Conservation (phyloP, 35 echinoderm and acorn worm genomes). For the Heliocidaris erythrogramma region DNA sequence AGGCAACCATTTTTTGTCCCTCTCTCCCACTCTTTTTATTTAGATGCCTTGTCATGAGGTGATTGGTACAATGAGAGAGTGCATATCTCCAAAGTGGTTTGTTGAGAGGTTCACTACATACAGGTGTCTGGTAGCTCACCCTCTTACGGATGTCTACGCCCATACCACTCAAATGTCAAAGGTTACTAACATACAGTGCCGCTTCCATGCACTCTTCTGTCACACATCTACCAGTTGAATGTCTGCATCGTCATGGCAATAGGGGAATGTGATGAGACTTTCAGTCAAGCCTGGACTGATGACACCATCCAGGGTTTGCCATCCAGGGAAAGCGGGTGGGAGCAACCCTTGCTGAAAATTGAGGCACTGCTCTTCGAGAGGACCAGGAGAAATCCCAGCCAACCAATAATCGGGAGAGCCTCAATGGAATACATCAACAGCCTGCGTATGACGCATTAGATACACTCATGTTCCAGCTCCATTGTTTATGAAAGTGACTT, state of each 20-base stretch:
- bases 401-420: background rate
- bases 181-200: slow-evolving; percentile 12
- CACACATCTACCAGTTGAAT: background rate
- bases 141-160: slow-evolving; percentile 14
- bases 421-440: background rate
- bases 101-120: background rate
- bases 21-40: background rate
- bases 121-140: background rate
- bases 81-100: background rate
- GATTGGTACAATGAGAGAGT: background rate
- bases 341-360: background rate
- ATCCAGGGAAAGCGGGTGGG: background rate
- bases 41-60: background rate
- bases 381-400: background rate
- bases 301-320: background rate
- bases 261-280: background rate
- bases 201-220: background rate
- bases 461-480: background rate
- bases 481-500: background rate
- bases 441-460: background rate
- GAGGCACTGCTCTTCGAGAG: background rate
- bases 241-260: slow-evolving; percentile 48
- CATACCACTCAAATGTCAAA: slow-evolving; percentile 25
- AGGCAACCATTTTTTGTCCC: background rate
- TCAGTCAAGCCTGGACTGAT: background rate